Percentiles rank a stretch among this genome's conserved stretches.
Evolutionary conservation across 2,797 vertebrate genomes (phyloP).

Genomic region (Eidolon dupreanum): DNA sequence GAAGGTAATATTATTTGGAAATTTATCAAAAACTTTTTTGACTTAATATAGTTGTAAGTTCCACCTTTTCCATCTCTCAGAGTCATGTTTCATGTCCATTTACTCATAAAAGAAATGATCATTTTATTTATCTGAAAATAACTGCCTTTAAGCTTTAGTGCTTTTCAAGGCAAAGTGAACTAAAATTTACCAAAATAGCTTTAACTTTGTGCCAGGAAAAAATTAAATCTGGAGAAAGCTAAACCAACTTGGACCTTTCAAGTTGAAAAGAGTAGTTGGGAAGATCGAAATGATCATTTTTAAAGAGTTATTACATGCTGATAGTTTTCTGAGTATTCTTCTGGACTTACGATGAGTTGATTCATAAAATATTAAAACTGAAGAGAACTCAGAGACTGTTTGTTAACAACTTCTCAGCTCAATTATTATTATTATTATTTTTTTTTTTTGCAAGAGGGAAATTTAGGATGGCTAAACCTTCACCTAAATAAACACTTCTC

Average conservation of each 20-base stretch:
- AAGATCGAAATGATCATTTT: neutral
- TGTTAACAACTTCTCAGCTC: neutral
- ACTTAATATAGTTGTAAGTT: neutral
- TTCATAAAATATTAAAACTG: neutral
- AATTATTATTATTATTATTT: no score
- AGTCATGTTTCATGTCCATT: neutral
- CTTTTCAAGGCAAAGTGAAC: neutral
- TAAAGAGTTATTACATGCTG: neutral
- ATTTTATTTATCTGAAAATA: constrained; percentile 45
- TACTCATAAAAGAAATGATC: neutral
- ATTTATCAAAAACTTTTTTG: neutral
- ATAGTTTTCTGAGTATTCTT: neutral
- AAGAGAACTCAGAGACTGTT: neutral
- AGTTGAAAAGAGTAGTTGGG: neutral
- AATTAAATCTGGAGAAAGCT: neutral
- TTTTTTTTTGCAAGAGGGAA: neutral
- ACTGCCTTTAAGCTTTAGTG: neutral
- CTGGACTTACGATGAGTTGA: neutral
- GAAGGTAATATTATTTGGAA: neutral
- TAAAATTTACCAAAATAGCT: constrained; percentile 35
- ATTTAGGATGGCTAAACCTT: neutral
- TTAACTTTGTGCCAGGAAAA: constrained; percentile 35
- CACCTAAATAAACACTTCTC: neutral
- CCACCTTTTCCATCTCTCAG: constrained; percentile 3
- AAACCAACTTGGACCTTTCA: constrained; percentile 22